Conservation (phyloP, 2,113 vertebrate species). For the Pedionomus torquatus region DNA sequence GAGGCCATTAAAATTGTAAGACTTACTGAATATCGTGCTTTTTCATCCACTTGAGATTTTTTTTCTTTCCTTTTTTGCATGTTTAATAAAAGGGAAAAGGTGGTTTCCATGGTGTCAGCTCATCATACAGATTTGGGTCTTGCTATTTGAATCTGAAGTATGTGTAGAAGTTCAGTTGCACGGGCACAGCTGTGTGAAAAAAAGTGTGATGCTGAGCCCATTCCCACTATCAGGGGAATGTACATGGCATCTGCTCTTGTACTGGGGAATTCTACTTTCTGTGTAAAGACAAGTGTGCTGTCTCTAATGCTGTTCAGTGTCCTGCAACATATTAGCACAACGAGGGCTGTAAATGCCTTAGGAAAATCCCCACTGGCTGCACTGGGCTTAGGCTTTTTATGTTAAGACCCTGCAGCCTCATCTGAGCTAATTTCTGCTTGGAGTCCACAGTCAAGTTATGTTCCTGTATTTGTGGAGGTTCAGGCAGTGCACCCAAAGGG, state of each 20-base stretch:
- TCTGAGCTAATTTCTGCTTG: not conserved
- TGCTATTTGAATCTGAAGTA: not conserved
- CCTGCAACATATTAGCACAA: not conserved
- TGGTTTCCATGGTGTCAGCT: not conserved
- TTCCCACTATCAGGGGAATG: not conserved
- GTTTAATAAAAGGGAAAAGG: not conserved
- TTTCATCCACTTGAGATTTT: not conserved
- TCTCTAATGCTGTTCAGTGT: not conserved
- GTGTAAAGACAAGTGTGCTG: not conserved
- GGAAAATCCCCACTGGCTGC: not conserved
- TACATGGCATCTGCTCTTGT: not conserved
- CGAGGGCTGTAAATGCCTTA: not conserved
- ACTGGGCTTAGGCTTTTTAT: not conserved
- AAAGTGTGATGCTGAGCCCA: not conserved
- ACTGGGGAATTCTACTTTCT: not conserved
- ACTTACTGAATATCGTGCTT: not conserved
- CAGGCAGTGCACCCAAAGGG: not conserved
- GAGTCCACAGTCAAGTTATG: accelerated
- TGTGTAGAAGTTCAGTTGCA: not conserved
- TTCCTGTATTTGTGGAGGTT: not conserved
- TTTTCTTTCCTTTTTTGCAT: not conserved
- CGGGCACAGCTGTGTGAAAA: not conserved
- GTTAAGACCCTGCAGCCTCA: not conserved
- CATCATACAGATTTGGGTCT: not conserved
- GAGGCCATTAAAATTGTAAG: not conserved